Base-by-base conservation (phyloP, 1,140 invertebrate species). In the Parasteatoda tepidariorum region DNA sequence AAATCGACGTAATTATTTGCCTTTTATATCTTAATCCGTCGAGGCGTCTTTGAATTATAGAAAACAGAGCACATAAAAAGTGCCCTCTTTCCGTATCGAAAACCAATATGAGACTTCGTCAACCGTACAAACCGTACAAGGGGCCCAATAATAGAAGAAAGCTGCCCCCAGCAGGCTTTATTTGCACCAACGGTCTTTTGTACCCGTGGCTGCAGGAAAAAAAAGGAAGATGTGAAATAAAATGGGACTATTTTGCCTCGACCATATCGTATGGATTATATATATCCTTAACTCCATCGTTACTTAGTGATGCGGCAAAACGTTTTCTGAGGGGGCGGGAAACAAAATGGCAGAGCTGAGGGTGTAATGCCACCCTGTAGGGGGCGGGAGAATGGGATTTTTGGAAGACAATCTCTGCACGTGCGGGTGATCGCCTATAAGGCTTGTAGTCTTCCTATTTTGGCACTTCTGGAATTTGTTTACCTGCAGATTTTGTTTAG, bases 231-330 rank as follows among this genome's bases (percentile, higher is more conserved):
- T 24, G n/a, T 11, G 11, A 38, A 18, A 24, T 26, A 41, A 54
- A 48, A 66, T 55, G 57, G 64, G 22, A 64, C 41, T 31, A 28
- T 57, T 67, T 38, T 34, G 26, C 26, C 34, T 38, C 34, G n/a
- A n/a, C 74, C 74, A 76, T 76, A 76, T 76, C 59, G 74, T 66
- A 66, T 59, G 33, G 74, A 57, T 76, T 76, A 76, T 76, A 75
- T 75, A 76, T 76, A 62, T 62, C 26, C 61, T 64, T 64, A 62
- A 64, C 74, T 64, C 59, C 28, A 76, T 76, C 74, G 74, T 24
- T 41, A 54, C 33, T 59, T 76, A 76, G 74, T 59, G 59, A 54
- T 31, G 74, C 74, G 74, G 74, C 59, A 76, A 76, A 76, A 76
- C 61, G 74, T 13, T 76, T 76, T 76, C 26, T 18, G 74, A n/a